A percentile compares a stretch with the other conserved stretches of the same genome.
Evolutionary conservation across 2,888 invertebrate genomes (phyloP).

Genomic region (Junonia oenone): DNA sequence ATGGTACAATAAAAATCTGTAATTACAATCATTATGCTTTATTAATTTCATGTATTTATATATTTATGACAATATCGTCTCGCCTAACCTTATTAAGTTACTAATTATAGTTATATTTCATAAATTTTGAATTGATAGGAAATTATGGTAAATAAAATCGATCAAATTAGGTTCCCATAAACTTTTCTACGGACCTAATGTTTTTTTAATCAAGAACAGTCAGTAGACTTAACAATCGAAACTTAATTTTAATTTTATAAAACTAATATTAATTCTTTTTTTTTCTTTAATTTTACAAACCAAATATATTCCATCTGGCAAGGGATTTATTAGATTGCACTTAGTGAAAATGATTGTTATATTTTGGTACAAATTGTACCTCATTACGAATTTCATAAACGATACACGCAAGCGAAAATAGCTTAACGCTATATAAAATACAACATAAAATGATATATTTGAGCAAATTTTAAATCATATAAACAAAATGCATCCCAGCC

Average conservation of each 20-base stretch:
- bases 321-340: conserved; percentile 44
- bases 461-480: conserved; percentile 62
- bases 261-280: conserved; percentile 50
- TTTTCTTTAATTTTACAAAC: conserved; percentile 50
- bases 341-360: conserved; percentile 29
- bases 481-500: conserved; percentile 66
- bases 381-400: conserved; percentile 5
- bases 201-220: conserved; percentile 54
- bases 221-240: conserved; percentile 57
- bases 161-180: conserved; percentile 59
- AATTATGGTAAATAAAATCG: conserved; percentile 73
- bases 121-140: conserved; percentile 79
- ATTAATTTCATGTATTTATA: conserved; percentile 81
- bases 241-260: conserved; percentile 58
- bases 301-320: conserved; percentile 65
- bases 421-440: conserved; percentile 7
- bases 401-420: conserved; percentile 5
- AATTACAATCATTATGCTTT: conserved; percentile 79
- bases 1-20: conserved; percentile 57
- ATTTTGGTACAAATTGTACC: conserved; percentile 6
- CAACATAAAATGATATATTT: conserved; percentile 45
- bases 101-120: conserved; percentile 77
- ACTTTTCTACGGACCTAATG: conserved; percentile 56
- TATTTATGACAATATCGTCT: conserved; percentile 82
- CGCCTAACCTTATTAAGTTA: conserved; percentile 79